Evolutionary conservation across 2,113 vertebrate species (phyloP).

Genomic region (Lagenorhynchus albirostris): DNA sequence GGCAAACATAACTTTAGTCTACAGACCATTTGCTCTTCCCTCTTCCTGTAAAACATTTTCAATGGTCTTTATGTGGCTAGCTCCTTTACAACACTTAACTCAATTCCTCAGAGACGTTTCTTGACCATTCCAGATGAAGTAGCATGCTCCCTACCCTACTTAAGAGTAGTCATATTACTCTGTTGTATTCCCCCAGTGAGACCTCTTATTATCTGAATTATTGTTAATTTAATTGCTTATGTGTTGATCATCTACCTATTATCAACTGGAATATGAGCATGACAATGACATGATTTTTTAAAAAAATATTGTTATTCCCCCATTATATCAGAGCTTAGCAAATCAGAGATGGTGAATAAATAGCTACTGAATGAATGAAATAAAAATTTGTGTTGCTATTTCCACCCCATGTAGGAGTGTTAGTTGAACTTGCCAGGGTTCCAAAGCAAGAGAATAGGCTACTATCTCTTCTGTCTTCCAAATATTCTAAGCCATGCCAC

Average conservation of each 20-base stretch:
- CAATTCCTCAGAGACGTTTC: not conserved
- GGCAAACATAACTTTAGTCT: not conserved
- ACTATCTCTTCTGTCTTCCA: not conserved
- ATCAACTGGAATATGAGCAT: not conserved
- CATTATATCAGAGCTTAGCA: not conserved
- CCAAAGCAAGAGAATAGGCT: not conserved
- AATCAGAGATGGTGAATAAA: not conserved
- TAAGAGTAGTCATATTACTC: too few relatives aligned
- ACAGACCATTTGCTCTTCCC: not conserved
- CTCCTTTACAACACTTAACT: not conserved
- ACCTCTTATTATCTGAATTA: not conserved
- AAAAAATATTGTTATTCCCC: not conserved
- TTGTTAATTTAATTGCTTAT: not conserved
- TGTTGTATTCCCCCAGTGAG: not conserved
- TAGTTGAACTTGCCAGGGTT: not conserved
- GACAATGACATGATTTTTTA: not conserved
- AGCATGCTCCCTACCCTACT: fast-evolving
- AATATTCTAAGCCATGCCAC: not conserved
- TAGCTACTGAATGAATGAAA: not conserved
- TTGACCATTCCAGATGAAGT: not conserved
- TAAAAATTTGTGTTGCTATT: not conserved
- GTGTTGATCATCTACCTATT: not conserved
- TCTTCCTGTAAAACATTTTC: not conserved
- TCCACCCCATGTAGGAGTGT: fast-evolving
- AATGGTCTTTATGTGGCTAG: not conserved